Evolutionary conservation across 2,113 vertebrate species (phyloP), one percentile per base, ranked within the genome.

Genomic region (Lanius ludovicianus): DNA sequence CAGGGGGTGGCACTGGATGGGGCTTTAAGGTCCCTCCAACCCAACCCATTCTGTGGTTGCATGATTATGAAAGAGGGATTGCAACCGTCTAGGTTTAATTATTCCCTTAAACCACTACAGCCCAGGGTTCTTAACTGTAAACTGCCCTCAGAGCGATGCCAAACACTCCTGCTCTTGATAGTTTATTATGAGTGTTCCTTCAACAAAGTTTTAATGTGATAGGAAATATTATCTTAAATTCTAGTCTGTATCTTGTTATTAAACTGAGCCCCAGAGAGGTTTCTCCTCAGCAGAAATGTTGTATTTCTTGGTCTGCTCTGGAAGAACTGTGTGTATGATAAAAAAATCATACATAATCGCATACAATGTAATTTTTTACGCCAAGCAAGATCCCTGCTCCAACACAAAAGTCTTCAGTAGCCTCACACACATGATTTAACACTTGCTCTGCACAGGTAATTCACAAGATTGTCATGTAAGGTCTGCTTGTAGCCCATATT

Each of bases 391-490:
- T 18, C 22, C 6, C 13, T 59, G 1, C 41, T 82, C 11, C 12
- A 7, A 33, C 12, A 7, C 9, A 49, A 74, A 74, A 53, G 53
- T 37, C 44, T 20, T 47, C n/a, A 44, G 22, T 20, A 23, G 31
- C 44, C 22, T 90, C 15, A 35, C 10, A 12, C 6, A 16, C 0
- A 0, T 1, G 23, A 39, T 82, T 59, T 46, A 22, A 69, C 13
- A 4, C 50, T 77, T n/a, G 37, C 3, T 42, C 7, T 64, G 13
- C 24, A 1, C 8, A 44, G 15, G 19, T 22, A 20, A 17, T 33
- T n/a, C 9, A 42, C 15, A 50, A 10, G 13, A 11, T 12, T 56
- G 27, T 74, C 9, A 7, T 18, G 21, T 22, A 23, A 27, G 24
- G 7, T 49, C 28, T 57, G 2, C n/a, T 28, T 57, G 2, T 12